phyloP scores from a whole-genome alignment of 2,888 invertebrate species.

The Epinotia bilunana region DNA sequence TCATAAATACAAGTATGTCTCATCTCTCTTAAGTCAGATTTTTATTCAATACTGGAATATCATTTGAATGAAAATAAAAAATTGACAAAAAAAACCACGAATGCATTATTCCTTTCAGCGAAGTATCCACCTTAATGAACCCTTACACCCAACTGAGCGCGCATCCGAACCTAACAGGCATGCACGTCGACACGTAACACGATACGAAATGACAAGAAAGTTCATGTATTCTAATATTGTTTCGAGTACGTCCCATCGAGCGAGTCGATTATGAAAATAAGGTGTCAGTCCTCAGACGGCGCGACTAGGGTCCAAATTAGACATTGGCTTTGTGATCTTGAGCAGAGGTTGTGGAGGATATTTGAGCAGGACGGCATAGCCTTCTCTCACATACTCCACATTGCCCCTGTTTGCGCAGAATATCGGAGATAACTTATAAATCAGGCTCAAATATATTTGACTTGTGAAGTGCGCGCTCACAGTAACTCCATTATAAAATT shows the following conservation, averaged over 20 bases:
- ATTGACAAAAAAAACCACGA: not conserved
- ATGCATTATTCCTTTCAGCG: not conserved
- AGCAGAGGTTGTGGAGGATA: not conserved
- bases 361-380: no score
- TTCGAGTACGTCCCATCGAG: conserved; percentile 51
- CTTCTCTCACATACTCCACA: not conserved
- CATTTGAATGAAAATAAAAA: no score
- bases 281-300: conserved; percentile 58
- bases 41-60: no score
- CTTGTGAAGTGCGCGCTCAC: no score
- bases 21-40: no score
- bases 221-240: conserved; percentile 46
- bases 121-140: conserved; percentile 17
- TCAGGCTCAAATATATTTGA: not conserved
- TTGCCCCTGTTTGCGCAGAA: not conserved
- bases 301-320: not conserved
- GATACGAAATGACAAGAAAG: conserved; percentile 32
- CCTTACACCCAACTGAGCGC: conserved; percentile 37
- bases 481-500: not conserved
- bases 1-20: no score
- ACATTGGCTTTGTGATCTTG: not conserved
- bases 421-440: not conserved
- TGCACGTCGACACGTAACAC: conserved; percentile 35
- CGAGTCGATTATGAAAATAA: conserved; percentile 72
- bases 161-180: conserved; percentile 18